A percentile compares a stretch with the other conserved stretches of the same genome.
Evolutionary conservation across 2,888 invertebrate genomes (phyloP).

Genomic region (Alviniconcha strummeri): DNA sequence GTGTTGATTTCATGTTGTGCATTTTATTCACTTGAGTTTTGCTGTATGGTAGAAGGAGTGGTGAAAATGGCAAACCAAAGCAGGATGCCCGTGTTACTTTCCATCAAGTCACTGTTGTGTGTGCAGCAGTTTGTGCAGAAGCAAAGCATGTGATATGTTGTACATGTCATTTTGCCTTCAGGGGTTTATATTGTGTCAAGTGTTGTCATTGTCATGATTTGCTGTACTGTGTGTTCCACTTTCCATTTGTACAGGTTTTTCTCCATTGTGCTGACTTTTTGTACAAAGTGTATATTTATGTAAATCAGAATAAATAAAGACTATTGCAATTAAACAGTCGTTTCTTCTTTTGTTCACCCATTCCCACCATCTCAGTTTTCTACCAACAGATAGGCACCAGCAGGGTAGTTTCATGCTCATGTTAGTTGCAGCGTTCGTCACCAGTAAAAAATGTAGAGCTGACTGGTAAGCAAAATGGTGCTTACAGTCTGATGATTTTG

Average conservation of each 20-base stretch:
- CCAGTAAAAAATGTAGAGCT: too few relatives aligned
- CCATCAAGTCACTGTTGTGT: constrained; percentile 14
- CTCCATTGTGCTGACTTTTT: constrained; percentile 7
- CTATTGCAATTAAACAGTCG: constrained; percentile 16
- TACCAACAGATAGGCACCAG: too few relatives aligned
- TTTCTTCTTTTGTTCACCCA: background rate
- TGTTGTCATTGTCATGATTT: constrained; percentile 7
- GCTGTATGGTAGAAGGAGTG: constrained; percentile 10
- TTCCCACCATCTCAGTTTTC: background rate
- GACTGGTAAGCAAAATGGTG: too few relatives aligned
- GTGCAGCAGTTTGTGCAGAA: background rate
- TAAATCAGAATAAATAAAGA: constrained; percentile 31
- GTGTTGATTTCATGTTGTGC: constrained; percentile 12
- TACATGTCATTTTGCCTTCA: constrained; percentile 28
- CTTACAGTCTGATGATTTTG: too few relatives aligned
- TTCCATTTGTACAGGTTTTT: constrained; percentile 19
- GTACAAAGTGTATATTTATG: constrained; percentile 30
- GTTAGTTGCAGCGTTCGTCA: too few relatives aligned
- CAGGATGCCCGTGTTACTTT: constrained; percentile 20
- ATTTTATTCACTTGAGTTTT: constrained; percentile 14
- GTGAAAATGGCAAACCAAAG: constrained; percentile 28
- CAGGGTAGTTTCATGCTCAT: too few relatives aligned
- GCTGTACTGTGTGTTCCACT: constrained; percentile 16
- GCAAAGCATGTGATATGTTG: constrained; percentile 29
- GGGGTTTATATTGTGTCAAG: constrained; percentile 18